A percentile compares a stretch with the other conserved stretches of the same genome.
These are phyloP conservation scores for Drosophila bocki DNA, from an alignment of 1,140 invertebrate species.

Conservation along the genomic window DNA sequence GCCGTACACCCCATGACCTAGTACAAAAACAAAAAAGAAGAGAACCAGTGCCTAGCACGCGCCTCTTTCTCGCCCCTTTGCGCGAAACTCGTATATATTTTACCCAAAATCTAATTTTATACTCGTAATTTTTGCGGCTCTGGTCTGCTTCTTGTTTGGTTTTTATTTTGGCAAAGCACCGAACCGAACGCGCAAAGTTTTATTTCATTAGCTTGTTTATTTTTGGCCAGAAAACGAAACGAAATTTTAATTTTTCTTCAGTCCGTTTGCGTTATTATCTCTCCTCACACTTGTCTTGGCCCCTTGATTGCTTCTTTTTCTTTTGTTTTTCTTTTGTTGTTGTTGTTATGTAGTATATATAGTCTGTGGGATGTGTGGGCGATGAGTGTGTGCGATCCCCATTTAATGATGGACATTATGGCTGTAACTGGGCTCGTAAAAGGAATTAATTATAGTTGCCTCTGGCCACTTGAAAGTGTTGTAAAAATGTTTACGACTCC, in stretches of 20 bases:
- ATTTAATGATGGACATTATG: conserved; percentile 64
- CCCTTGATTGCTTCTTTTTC: conserved; percentile 39
- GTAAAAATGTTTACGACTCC: conserved; percentile 62
- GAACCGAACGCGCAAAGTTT: conserved; percentile 38
- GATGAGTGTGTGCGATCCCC: conserved; percentile 15
- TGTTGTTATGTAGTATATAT: conserved; percentile 20
- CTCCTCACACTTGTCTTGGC: conserved; percentile 41
- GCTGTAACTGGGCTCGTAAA: conserved; percentile 64
- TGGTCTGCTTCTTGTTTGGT: conserved; percentile 14
- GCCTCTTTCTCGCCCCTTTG: conserved; percentile 8
- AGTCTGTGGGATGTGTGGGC: background rate
- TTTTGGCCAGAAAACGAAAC: conserved; percentile 59
- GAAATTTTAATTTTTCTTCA: conserved; percentile 46
- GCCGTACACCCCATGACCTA: conserved; percentile 63
- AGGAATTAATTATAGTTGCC: conserved; percentile 65
- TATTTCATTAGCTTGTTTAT: conserved; percentile 65
- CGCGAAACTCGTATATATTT: conserved; percentile 2
- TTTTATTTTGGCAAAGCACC: conserved; percentile 38
- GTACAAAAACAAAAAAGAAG: conserved; percentile 38
- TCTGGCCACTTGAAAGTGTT: conserved; percentile 48
- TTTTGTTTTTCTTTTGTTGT: conserved; percentile 24
- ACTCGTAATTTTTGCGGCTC: conserved; percentile 38
- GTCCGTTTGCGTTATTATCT: conserved; percentile 55
- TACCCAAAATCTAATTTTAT: conserved; percentile 57
- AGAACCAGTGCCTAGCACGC: conserved; percentile 38